Evolutionary conservation across 1,140 invertebrate species (phyloP), one percentile per base, ranked within the genome.

Genomic region (Philotrypesis tridentata): DNA sequence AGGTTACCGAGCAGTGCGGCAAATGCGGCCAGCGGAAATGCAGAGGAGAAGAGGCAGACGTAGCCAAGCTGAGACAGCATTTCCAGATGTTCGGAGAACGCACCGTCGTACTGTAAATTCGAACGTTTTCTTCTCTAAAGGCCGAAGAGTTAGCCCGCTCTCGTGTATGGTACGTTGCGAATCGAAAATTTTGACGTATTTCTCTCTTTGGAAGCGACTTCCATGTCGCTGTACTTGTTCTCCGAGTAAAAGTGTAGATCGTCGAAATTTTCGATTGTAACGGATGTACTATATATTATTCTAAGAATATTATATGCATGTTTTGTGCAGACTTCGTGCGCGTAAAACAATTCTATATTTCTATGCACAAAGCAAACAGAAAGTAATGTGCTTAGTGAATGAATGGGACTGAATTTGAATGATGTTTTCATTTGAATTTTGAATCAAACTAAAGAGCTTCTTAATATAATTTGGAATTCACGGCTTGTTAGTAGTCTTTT

Each of bases 51-150:
- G 12, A 99, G 93, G 80, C 98, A 97, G 37, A 99, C 98, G 92
- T 99, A 99, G 55, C 98, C 98, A 88, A 99, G 95, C 89, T 99
- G 98, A 21, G 99, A 98, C 76, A 99, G 95, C 96, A 99, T 98
- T 92, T 99, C 98, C 83, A 99, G 92, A 89, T 99, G 98, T 90
- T 99, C 98, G 25, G 98, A 97, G 92, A 98, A 98, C 0, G 98
- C 98, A 60, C 97, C 97, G 84, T 96, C 95, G 88, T 96, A 96
- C 95, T 98, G 93, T 33, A 88, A 88, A 73, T 74, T 74, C 17
- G 81, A 67, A 11, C 27, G 29, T 79, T 82, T 82, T 17, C 17
- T 74, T 75, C 37, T 79, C 37, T 68, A 74, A 68, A 60, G 14
- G n/a, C 27, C 17, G 77, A 71, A 70, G 31, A 23, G 12, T 67